Evolutionary conservation across 2,113 vertebrate species (phyloP), one percentile per base, ranked within the genome.

Genomic region (Tor tambroides): DNA sequence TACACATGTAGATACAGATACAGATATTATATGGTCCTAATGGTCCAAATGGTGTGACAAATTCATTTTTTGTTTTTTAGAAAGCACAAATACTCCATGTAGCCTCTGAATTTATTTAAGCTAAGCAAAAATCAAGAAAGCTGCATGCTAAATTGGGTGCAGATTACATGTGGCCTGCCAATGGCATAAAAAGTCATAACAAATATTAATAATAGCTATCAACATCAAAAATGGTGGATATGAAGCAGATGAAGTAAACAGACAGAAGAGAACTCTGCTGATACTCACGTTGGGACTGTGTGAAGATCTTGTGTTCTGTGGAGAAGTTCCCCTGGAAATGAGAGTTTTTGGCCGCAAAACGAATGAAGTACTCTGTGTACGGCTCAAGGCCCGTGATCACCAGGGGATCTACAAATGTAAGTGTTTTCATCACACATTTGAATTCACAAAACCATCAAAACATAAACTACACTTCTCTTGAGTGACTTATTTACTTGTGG

Each of bases 281-380:
- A 49, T 43, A 93, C 95, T 92, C 90, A 96, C 95, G 88, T 71
- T 75, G 89, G 56, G 91, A 93, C 21, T 88, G 54, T 0, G 95
- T 95, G 5, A 63, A 90, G 26, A 94, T 32, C 0, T 2, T 85
- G 2, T 61, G 32, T 35, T 35, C 49, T 0, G 86, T 81, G 23
- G 95, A 96, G 85, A 94, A 94, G 7, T 79, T 75, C 19, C 95
- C 94, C 4, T 77, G 30, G 78, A 93, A 95, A 6, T 92, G 88
- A n/a, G 80, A 72, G 71, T 95, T 96, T 67, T 88, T 11, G 61
- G 92, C 93, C 6, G 95, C 94, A 76, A 95, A 56, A 0, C 92
- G 92, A 5, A 95, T 91, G 0, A 2, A 77, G 85, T 95, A 96
- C 51, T 8, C 17, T 4, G 94, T 93, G 91, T 94, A 94, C 0